These are phyloP conservation scores for Drosophila lutescens DNA, from an alignment of 2,888 invertebrate species.

Conservation along the genomic window DNA sequence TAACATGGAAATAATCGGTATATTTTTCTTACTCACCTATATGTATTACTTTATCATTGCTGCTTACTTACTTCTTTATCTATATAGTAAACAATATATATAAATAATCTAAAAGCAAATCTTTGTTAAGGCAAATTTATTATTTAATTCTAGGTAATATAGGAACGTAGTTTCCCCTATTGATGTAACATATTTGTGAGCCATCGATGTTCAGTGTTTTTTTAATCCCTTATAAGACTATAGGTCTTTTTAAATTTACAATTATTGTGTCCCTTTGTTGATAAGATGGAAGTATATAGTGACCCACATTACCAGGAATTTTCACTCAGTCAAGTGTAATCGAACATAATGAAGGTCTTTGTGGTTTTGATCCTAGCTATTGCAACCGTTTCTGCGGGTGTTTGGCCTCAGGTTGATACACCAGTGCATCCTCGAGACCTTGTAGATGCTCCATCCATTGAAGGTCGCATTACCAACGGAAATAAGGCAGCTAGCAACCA, in stretches of 20 bases:
- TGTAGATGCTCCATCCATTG: conserved; percentile 19
- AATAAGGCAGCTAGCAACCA: conserved; percentile 49
- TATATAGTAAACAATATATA: not conserved
- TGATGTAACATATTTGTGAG: not conserved
- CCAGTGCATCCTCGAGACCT: conserved; percentile 2
- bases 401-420: not conserved
- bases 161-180: not conserved
- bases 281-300: not conserved
- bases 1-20: not conserved
- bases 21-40: not conserved
- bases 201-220: not conserved
- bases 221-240: not conserved
- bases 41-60: not conserved
- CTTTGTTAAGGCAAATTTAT: not conserved
- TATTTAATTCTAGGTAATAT: not conserved
- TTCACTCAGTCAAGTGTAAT: not conserved
- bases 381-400: not conserved
- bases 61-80: not conserved
- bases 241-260: not conserved
- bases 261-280: not conserved
- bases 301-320: not conserved
- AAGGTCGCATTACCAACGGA: conserved; percentile 64
- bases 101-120: not conserved
- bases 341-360: conserved; percentile 10
- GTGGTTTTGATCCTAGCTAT: not conserved